Percentiles rank a stretch among this genome's conserved stretches.
phyloP scores from a whole-genome alignment of 2,113 vertebrate genomes.

The Trochalopteron elliotii region DNA sequence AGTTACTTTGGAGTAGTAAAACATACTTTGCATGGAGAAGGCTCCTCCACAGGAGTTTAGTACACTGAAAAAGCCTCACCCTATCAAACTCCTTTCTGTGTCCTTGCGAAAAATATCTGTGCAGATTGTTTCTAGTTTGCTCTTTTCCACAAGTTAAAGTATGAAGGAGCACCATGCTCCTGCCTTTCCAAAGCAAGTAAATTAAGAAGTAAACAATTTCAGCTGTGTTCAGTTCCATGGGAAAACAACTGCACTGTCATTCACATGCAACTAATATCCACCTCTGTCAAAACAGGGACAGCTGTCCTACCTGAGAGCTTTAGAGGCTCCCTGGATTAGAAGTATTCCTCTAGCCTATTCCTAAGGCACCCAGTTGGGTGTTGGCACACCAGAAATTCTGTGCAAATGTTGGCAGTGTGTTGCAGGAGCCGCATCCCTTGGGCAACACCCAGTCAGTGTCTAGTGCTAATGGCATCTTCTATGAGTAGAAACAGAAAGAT shows the following conservation, averaged over 20 bases:
- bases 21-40: not conserved
- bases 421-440: accelerated
- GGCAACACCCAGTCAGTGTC: not conserved
- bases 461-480: not conserved
- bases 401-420: not conserved
- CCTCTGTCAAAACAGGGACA: not conserved
- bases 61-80: not conserved
- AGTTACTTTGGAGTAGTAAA: not conserved
- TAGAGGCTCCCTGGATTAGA: not conserved
- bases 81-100: not conserved
- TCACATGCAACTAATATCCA: not conserved
- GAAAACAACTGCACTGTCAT: not conserved
- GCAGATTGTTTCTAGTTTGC: not conserved
- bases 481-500: not conserved
- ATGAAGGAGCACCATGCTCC: not conserved
- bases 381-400: not conserved
- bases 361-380: not conserved
- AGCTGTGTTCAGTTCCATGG: not conserved
- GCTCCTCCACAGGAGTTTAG: not conserved
- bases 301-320: not conserved
- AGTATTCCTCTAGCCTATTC: not conserved
- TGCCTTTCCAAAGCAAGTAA: not conserved
- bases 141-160: not conserved
- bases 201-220: not conserved
- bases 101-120: not conserved